Conservation (phyloP, 2,797 vertebrate species). For the Spinibarbus caldwelli region DNA sequence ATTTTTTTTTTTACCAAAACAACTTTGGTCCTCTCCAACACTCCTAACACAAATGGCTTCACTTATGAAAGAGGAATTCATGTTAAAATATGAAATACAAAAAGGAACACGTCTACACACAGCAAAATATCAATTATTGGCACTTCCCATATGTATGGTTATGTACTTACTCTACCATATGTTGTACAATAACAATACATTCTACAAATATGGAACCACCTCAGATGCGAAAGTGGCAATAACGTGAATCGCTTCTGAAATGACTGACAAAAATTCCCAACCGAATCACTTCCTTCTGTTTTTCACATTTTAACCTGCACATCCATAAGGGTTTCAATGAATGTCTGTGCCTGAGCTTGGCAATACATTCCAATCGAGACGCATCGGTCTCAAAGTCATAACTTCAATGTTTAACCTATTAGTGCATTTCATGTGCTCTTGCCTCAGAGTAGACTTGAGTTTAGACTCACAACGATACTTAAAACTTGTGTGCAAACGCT, state of each 20-base stretch:
- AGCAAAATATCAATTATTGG: slow-evolving; percentile 79
- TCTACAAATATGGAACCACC: slow-evolving; percentile 80
- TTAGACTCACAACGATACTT: slow-evolving; percentile 64
- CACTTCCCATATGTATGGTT: slow-evolving; percentile 82
- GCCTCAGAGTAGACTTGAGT: slow-evolving; percentile 71
- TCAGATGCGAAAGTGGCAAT: slow-evolving; percentile 83
- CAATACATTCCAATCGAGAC: slow-evolving; percentile 84
- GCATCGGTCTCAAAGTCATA: slow-evolving; percentile 72
- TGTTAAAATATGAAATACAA: slow-evolving; percentile 84
- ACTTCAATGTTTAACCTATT: slow-evolving; percentile 80
- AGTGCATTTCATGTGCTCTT: slow-evolving; percentile 86
- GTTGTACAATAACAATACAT: slow-evolving; percentile 81
- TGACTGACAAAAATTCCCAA: slow-evolving; percentile 69
- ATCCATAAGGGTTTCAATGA: slow-evolving; percentile 75
- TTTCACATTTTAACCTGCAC: slow-evolving; percentile 80
- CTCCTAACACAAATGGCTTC: slow-evolving; percentile 82
- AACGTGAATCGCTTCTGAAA: slow-evolving; percentile 74
- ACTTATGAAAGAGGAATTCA: slow-evolving; percentile 75
- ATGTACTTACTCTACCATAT: slow-evolving; percentile 75
- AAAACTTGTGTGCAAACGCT: slow-evolving; percentile 65
- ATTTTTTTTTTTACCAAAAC: slow-evolving; percentile 77
- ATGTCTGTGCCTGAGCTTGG: slow-evolving; percentile 85
- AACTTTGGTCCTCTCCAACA: slow-evolving; percentile 87
- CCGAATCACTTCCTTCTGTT: slow-evolving; percentile 74
- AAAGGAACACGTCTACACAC: slow-evolving; percentile 77